A percentile compares a stretch with the other conserved stretches of the same genome.
These are phyloP conservation scores for Alosa sapidissima DNA, from an alignment of 2,797 vertebrate species.

Conservation along the genomic window DNA sequence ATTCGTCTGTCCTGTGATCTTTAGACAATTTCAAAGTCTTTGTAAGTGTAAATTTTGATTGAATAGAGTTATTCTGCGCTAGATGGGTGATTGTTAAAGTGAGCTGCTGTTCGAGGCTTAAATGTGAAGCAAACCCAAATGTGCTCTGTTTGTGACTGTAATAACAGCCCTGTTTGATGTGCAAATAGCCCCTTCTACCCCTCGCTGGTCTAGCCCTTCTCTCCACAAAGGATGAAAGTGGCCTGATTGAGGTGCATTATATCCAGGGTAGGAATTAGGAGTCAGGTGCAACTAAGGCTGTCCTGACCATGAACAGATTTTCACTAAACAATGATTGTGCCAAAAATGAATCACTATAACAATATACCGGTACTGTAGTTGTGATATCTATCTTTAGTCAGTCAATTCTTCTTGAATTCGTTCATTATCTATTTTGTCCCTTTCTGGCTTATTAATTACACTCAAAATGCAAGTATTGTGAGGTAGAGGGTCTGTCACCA, in stretches of 20 bases:
- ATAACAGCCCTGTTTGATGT: conserved; percentile 10
- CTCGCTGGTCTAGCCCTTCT: background rate
- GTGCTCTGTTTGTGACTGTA: background rate
- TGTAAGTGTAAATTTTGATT: background rate
- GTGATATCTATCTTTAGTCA: no score
- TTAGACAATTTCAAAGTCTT: background rate
- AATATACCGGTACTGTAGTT: no score
- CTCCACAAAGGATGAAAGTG: background rate
- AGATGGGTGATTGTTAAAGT: background rate
- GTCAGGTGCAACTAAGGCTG: background rate
- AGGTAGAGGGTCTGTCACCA: no score
- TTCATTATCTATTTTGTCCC: no score
- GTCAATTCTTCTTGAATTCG: no score
- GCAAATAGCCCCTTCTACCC: conserved; percentile 1
- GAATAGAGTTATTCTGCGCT: background rate
- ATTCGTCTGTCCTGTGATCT: background rate
- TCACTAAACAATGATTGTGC: no score
- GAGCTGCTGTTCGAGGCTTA: background rate
- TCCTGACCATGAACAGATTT: no score
- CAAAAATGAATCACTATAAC: no score
- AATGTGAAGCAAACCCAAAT: conserved; percentile 9
- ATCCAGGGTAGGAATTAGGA: background rate
- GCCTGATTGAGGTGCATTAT: background rate
- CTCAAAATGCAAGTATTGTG: no score
- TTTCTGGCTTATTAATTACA: no score